Base-by-base conservation (phyloP, 1,140 invertebrate genomes). In the Drosophila persimilis region DNA sequence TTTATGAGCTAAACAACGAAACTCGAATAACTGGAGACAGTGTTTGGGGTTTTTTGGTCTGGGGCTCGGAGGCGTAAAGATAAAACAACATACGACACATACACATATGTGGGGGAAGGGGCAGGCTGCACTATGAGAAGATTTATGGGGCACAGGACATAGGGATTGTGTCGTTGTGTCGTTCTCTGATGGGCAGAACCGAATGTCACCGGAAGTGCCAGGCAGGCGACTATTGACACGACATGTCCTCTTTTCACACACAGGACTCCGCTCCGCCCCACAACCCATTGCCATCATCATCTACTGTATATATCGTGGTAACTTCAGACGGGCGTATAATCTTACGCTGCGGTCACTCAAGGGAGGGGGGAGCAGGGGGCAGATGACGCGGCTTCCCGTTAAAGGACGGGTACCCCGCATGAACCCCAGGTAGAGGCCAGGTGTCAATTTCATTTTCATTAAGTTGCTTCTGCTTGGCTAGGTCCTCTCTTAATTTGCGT, bases 361-460 rank as follows among this genome's bases (percentile, higher is more conserved):
- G n/a, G 7, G 29, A 8, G 7, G 5, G 24, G 31, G 31, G 31
- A 39, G 35, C 35, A 39, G 31, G 31, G 31, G 13, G 35, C 35
- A 39, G 2, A 39, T 53, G 63, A 20, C 7, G 45, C 39, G 64
- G 57, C 65, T 31, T 70, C 52, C 46, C 26, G n/a, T 41, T 13
- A 39, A 39, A 13, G 35, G 35, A 5, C 35, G 4, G 35, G 35
- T 39, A 39, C 35, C 11, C 3, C 35, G 11, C 35, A 4, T 13
- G 35, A 39, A 39, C 35, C 26, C 31, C 54, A 73, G 77, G 64
- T 81, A 72, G 61, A 72, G 57, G 9, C 50, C 48, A 86, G 81
- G 81, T 86, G 81, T 86, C 81, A 86, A 86, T 86, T 86, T 88
- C 81, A 60, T 81, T 86, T 86, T 86, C 81, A 86, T 86, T 86